Percentiles rank a stretch among this genome's conserved stretches.
phyloP scores from a whole-genome alignment of 2,113 vertebrate species.

The Antigone vipio region DNA sequence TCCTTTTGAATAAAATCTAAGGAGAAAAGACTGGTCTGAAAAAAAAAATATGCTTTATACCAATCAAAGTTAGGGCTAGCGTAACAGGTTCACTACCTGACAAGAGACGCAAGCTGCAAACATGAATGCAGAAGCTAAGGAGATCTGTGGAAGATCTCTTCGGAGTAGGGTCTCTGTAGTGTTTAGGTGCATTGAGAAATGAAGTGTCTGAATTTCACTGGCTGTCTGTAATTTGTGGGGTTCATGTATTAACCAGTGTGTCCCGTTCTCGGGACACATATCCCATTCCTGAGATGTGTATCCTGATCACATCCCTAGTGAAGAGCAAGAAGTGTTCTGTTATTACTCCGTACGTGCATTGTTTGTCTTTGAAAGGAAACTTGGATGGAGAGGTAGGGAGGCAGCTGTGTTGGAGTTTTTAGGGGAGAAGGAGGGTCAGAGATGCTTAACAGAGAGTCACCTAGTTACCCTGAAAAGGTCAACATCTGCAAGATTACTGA shows the following conservation, averaged over 20 bases:
- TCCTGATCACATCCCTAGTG: neutral
- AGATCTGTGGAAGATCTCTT: neutral
- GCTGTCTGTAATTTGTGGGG: neutral
- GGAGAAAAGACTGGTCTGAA: neutral
- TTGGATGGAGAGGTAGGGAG: neutral
- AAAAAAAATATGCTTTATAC: neutral
- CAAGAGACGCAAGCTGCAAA: neutral
- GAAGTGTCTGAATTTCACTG: neutral
- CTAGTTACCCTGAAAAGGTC: neutral
- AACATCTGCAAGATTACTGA: neutral
- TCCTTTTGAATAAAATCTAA: neutral
- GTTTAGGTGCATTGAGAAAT: neutral
- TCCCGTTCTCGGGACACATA: too few relatives aligned
- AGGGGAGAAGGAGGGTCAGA: neutral
- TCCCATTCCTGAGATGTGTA: neutral
- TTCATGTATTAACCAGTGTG: neutral
- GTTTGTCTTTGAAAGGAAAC: neutral
- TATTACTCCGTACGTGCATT: neutral
- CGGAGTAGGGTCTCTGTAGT: neutral
- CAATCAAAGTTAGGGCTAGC: neutral
- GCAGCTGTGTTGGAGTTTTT: neutral
- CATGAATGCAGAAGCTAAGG: neutral
- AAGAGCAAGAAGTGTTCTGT: neutral
- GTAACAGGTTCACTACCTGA: neutral
- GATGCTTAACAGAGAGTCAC: neutral